Percentiles rank a stretch among this genome's conserved stretches.
These are phyloP conservation scores for Nycticorax nycticorax DNA, from an alignment of 2,113 vertebrate genomes.

Conservation along the genomic window DNA sequence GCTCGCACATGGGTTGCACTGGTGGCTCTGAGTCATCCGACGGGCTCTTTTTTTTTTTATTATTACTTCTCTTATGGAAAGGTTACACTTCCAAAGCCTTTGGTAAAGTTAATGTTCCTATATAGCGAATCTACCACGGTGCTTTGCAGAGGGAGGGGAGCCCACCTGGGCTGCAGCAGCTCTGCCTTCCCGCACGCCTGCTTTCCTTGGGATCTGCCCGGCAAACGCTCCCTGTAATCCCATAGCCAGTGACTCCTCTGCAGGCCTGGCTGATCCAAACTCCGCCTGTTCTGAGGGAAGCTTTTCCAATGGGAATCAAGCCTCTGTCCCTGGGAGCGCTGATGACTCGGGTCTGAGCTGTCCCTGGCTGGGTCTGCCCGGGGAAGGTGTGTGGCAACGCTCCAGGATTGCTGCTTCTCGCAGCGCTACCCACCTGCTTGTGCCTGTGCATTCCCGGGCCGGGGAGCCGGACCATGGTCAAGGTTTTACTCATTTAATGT, in stretches of 20 bases:
- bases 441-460: not conserved
- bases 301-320: not conserved
- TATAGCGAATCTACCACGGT: fast-evolving
- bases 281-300: not conserved
- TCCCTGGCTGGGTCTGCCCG: not conserved
- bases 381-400: not conserved
- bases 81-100: not conserved
- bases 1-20: not conserved
- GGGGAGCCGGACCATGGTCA: not conserved
- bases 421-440: not conserved
- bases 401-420: not conserved
- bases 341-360: slow-evolving; percentile 23
- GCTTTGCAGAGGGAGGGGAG: not conserved
- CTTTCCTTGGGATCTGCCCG: not conserved
- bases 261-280: not conserved
- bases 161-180: not conserved
- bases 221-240: not conserved
- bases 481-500: not conserved
- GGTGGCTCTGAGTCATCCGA: not conserved
- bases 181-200: not conserved
- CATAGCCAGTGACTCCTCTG: not conserved
- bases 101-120: not conserved
- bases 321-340: not conserved
- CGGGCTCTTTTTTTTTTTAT: not conserved
- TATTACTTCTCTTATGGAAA: not conserved